phyloP scores from a whole-genome alignment of 1,140 invertebrate species.

The Ectropis grisescens region DNA sequence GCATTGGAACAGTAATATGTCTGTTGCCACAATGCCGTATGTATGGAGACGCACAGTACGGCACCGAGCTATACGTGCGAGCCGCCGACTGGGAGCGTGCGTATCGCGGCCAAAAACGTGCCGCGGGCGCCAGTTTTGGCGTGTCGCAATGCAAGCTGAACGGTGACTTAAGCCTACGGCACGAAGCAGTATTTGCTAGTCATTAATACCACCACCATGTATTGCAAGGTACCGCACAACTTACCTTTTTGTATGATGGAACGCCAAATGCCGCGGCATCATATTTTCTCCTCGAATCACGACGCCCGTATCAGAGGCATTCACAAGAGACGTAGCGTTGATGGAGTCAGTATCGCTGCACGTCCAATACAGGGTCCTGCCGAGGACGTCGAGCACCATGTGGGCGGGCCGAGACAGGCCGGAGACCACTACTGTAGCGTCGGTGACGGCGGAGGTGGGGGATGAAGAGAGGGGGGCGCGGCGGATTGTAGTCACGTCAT shows the following conservation, averaged over 20 bases:
- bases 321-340: constrained; percentile 82
- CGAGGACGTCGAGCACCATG: constrained; percentile 87
- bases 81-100: no score
- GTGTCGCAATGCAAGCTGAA: no score
- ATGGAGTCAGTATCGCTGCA: constrained; percentile 87
- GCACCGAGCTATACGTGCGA: no score
- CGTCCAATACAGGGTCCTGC: constrained; percentile 89
- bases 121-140: no score
- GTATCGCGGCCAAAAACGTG: no score
- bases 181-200: no score
- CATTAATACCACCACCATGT: no score
- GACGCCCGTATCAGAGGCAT: constrained; percentile 70
- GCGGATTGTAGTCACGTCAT: constrained; percentile 81
- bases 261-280: constrained; percentile 84
- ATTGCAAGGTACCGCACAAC: no score
- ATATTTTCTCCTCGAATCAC: constrained; percentile 81
- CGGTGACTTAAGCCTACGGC: no score
- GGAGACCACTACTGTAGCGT: constrained; percentile 73
- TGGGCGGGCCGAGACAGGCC: constrained; percentile 77
- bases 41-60: no score
- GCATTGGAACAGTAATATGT: no score
- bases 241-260: constrained; percentile 84
- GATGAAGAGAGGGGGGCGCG: constrained; percentile 76
- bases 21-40: no score
- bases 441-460: constrained; percentile 47